Base-by-base conservation (phyloP, 2,113 vertebrate genomes). In the Python bivittatus region DNA sequence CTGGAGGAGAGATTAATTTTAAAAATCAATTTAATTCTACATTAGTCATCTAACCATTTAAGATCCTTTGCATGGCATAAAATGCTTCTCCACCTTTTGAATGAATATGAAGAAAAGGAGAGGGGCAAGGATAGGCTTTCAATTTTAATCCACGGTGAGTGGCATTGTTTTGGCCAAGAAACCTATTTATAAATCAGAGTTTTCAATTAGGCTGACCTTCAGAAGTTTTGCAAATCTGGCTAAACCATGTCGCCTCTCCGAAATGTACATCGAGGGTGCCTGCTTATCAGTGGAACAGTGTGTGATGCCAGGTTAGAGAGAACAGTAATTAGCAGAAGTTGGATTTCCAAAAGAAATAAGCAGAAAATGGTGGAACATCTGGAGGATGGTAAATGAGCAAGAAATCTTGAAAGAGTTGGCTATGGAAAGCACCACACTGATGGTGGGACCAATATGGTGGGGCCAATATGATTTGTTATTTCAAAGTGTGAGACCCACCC, bases 171-270 rank as follows among this genome's bases (percentile, higher is more conserved):
- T 72, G 94, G 94, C 96, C 90, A 94, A 87, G 68, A 92, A 93
- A 94, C 91, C 90, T 88, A 92, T 95, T 93, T 93, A 85, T 93
- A 91, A 95, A 91, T n/a, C 61, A 64, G 54, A 86, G 0, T 57
- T n/a, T 25, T 58, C 88, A 92, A 90, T 90, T 95, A 93, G 92
- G 91, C 92, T 12, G 91, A 92, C 95, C 95, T 91, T 92, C 92
- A 88, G 15, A 84, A 83, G 60, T 86, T 91, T 64, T 6, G 22
- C 88, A 87, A 22, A 0, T n/a, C 3, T 60, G 27, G 10, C 29
- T 29, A 9, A 89, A 88, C 27, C 13, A 48, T 7, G 29, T 68
- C 23, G 79, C 68, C 92, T 27, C 72, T 1, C 44, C 86, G 57
- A 54, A 89, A 84, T 23, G 54, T 56, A 61, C 88, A 52, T 12